A percentile compares a stretch with the other conserved stretches of the same genome.
Evolutionary conservation across 2,797 vertebrate species (phyloP).

Genomic region (Heliangelus exortis): DNA sequence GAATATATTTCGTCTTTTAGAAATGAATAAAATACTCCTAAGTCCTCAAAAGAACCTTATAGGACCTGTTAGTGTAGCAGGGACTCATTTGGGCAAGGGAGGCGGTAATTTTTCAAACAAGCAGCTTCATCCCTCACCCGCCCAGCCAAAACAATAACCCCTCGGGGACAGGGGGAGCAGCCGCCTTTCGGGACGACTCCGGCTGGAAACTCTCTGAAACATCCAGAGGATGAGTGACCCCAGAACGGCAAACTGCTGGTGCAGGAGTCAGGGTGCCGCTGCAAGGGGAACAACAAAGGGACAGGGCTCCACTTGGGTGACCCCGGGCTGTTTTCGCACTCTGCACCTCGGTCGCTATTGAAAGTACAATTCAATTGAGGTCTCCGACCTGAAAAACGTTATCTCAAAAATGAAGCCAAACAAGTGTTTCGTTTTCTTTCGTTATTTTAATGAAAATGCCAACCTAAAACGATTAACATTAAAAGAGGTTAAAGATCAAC

Average conservation of each 20-base stretch:
- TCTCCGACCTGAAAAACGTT: background rate
- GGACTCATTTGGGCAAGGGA: background rate
- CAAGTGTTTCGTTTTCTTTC: background rate
- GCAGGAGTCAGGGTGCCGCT: background rate
- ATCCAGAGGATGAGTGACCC: background rate
- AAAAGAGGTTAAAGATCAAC: constrained; percentile 14
- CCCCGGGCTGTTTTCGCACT: background rate
- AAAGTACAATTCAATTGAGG: background rate
- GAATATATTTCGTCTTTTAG: background rate
- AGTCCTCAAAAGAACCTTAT: background rate
- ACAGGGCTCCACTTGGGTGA: background rate
- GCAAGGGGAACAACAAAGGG: background rate
- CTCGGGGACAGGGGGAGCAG: background rate
- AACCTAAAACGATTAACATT: constrained; percentile 49
- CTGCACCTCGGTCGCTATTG: background rate
- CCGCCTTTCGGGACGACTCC: background rate
- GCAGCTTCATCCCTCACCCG: background rate
- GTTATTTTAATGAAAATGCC: constrained; percentile 54
- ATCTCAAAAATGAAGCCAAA: background rate
- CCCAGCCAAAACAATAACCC: background rate
- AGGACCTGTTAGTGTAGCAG: background rate
- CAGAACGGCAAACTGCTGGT: background rate
- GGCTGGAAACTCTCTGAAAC: background rate
- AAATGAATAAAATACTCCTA: background rate
- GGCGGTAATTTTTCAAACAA: background rate